Evolutionary conservation across 2,797 vertebrate genomes (phyloP).

Genomic region (Brachyalestes nurse): DNA sequence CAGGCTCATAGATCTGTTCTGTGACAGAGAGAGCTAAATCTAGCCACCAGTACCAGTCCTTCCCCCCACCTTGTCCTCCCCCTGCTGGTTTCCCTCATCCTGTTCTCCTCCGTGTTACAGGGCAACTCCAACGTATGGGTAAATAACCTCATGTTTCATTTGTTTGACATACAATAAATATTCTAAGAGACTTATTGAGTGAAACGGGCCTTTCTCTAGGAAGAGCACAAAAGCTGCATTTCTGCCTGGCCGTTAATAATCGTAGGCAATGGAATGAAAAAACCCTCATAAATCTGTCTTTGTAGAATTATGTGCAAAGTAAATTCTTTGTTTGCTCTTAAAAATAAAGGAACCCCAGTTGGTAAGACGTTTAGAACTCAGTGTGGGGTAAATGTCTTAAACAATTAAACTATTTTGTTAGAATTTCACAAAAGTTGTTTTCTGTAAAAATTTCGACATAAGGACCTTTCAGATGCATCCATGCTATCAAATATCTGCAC

Average conservation of each 20-base stretch:
- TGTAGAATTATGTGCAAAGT: background rate
- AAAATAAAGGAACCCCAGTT: background rate
- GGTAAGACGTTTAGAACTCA: no score
- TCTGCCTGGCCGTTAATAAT: background rate
- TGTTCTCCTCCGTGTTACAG: background rate
- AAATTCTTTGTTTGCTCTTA: background rate
- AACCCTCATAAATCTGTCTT: background rate
- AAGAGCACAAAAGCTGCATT: background rate
- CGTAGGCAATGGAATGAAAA: background rate
- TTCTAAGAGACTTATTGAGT: slow-evolving; percentile 8
- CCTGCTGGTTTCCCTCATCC: background rate
- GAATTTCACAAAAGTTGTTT: no score
- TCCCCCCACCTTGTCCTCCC: background rate
- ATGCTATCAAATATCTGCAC: no score
- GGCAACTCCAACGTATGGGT: slow-evolving; percentile 24
- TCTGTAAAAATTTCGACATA: no score
- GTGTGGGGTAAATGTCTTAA: no score
- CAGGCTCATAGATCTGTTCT: slow-evolving; percentile 63
- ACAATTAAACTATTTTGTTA: no score
- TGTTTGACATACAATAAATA: slow-evolving; percentile 3
- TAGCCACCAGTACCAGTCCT: background rate
- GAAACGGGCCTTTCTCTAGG: background rate
- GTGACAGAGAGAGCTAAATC: slow-evolving; percentile 67
- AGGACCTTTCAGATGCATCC: no score
- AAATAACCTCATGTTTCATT: slow-evolving; percentile 11